Evolutionary conservation across 2,113 vertebrate genomes (phyloP).

Genomic region (Stegostoma tigrinum): DNA sequence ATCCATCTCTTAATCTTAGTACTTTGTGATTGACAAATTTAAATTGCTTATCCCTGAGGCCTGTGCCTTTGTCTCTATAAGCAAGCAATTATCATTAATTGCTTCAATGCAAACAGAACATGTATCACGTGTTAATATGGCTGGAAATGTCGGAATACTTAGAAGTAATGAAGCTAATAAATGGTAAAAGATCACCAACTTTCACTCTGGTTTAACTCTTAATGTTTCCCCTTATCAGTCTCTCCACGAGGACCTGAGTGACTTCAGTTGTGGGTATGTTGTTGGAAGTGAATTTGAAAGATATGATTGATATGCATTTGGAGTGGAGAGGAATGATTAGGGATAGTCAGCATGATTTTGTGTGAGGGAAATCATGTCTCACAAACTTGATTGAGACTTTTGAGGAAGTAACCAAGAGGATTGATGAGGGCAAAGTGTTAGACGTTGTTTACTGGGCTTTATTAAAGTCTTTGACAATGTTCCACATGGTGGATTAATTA

Average conservation of each 20-base stretch:
- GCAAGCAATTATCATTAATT: background rate
- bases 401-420: no score
- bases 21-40: background rate
- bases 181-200: background rate
- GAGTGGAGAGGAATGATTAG: no score
- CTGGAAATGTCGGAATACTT: background rate
- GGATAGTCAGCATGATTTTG: no score
- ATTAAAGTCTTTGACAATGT: no score
- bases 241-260: background rate
- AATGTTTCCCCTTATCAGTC: background rate
- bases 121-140: background rate
- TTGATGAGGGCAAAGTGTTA: no score
- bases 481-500: no score
- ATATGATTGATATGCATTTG: no score
- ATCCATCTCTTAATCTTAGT: background rate
- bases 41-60: background rate
- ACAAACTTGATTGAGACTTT: no score
- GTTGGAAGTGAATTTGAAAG: no score
- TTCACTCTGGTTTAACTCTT: background rate
- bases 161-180: background rate
- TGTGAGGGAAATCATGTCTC: no score
- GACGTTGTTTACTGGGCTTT: no score
- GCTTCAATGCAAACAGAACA: background rate
- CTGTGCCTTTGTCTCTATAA: background rate
- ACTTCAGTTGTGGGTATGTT: no score